Base-by-base conservation (phyloP, 1,140 invertebrate species). In the Cephus cinctus region DNA sequence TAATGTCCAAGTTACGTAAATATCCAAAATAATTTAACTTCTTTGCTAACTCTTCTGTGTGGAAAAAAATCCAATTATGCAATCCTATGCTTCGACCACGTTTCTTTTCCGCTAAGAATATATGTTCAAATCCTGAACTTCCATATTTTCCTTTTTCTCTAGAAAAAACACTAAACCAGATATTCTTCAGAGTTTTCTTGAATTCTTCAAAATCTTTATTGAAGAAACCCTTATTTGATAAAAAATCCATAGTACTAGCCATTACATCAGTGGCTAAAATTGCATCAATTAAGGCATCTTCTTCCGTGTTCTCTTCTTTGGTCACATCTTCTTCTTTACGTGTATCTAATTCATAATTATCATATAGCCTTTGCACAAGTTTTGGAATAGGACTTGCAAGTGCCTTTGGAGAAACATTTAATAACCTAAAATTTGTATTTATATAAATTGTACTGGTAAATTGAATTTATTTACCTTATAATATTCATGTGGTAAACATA, bases 81-180 rank as follows among this genome's bases (percentile, higher is more conserved):
- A 82, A 65, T 14, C 80, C 81, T 16, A 57, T 64, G 5, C 81
- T 65, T 34, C 72, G 54, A 8, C 56, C 57, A 11, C 20, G 16
- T 25, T 77, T 73, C 20, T 71, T 64, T 56, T 82, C 80, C n/a
- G 75, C 77, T 21, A 82, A 43, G 51, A 81, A 81, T 15, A 79
- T 67, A 57, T 82, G 80, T 50, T 82, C 80, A 62, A 82, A 80
- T 12, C 78, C 48, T 69, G 59, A 50, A 65, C 63, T 49, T 61
- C 61, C 42, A 63, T 67, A 38, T 66, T 65, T 18, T 41, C 57
- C 22, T 59, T 80, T 78, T 4, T 83, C 83, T 53, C 89, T 75
- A 2, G 87, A 83, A 62, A 90, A 92, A 51, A 87, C 73, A 1
- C 81, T 80, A 64, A 90, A 89, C 88, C 88, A 90, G 38, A 90